Evolutionary conservation across 1,140 invertebrate genomes (phyloP), one percentile per base, ranked within the genome.

Genomic region (Aphis gossypii): DNA sequence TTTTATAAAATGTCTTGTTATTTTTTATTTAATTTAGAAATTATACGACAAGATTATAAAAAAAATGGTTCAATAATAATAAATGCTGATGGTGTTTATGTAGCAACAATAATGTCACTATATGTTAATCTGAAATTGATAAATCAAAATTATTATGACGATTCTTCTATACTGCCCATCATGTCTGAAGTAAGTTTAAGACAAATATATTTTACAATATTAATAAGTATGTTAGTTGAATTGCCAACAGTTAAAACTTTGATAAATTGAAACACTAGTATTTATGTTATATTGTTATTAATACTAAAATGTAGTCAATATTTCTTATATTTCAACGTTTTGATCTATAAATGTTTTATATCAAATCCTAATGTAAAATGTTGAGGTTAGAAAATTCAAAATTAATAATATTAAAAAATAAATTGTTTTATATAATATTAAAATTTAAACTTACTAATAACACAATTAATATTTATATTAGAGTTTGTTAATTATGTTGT

Each of bases 41-140:
- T 94, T n/a, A 56, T 93, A 23, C 54, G 82, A 60, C 60, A 89
- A 76, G 54, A 87, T 7, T 60, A 95, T 60, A 96, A 94, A 96
- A 92, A 76, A 51, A 56, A 94, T 96, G 84, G 96, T 88, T 95
- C 97, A 7, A 98, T 97, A 44, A 98, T 99, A 86, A 97, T 99
- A 96, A 99, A 99, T 95, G 98, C 98, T 41, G 98, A 99, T 96
- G 98, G 98, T 89, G 98, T 99, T 89, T 99, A 99, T 95, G 96
- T 99, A 91, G 97, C 98, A 2, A 98, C 98, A 1, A 98, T 98
- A 95, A 97, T 97, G 5, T 97, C 97, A 3, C 95, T 99, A 38
- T 95, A 98, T 60, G 95, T 99, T 0, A 98, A 98, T 95, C 95
- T 99, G 30, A 98, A 98, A 95, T 96, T 99, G 9, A 97, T 97